Evolutionary conservation across 2,888 invertebrate species (phyloP), one percentile per base, ranked within the genome.

Genomic region (Taphrorychus bicolor): DNA sequence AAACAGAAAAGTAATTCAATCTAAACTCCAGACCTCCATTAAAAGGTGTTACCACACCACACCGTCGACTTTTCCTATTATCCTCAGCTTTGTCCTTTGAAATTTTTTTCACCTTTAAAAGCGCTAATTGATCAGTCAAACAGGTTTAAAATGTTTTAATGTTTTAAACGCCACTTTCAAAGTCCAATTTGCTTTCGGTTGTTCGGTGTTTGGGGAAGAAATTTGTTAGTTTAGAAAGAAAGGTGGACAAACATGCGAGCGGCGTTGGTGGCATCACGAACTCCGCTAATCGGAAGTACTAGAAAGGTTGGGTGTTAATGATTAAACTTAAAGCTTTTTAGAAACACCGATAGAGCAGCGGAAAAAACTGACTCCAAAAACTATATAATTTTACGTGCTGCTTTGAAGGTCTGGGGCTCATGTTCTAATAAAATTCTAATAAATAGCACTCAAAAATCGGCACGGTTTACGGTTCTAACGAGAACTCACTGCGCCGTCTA

Each of bases 81-180:
- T 48, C 53, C 23, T 53, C 19, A 14, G 48, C 48, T 40, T 60
- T 48, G 56, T 60, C 51, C 57, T 57, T 61, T 57, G 56, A 66
- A 58, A 23, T 21, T 21, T 60, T 66, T 66, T 59, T 23, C 66
- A 66, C 66, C 45, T 57, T 57, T 61, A 66, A 66, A 66, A 54
- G 66, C 57, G 61, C 48, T 66, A 66, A 66, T 66, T 52, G 45
- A 57, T 17, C 42, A 7, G n/a, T 22, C 52, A 60, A 66, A 61
- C 52, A 58, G 42, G 61, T 57, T 66, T 49, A 61, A 66, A 61
- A 61, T 54, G 54, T 61, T 61, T 61, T 61, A 61, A 61, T 61
- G 66, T 66, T 66, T 66, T 61, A 66, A 66, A 66, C 59, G 51
- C 59, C 66, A 66, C 66, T 60, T 66, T 59, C 40, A 54, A 32